A percentile compares a stretch with the other conserved stretches of the same genome.
These are phyloP conservation scores for Triplophysa dalaica DNA, from an alignment of 2,113 vertebrate species.

Conservation along the genomic window DNA sequence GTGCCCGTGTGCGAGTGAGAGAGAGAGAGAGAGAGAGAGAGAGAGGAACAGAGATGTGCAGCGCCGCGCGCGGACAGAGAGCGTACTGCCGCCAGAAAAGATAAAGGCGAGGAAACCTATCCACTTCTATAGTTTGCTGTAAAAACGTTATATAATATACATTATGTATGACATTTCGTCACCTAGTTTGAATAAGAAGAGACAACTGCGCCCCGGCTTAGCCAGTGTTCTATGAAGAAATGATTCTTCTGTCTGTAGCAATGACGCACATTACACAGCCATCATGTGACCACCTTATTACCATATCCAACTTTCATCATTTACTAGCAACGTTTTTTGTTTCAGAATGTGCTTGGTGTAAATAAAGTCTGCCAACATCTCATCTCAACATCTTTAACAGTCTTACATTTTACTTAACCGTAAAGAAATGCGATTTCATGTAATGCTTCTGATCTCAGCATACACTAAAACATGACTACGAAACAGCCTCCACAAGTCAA, in stretches of 20 bases:
- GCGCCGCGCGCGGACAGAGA: conserved; percentile 74
- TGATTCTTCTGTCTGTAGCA: neutral
- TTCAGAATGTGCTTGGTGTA: neutral
- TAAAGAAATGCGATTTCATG: neutral
- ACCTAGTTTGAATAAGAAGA: neutral
- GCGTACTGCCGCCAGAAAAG: conserved; percentile 60
- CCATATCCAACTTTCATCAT: too few relatives aligned
- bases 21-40: conserved; percentile 27
- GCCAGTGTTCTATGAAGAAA: neutral
- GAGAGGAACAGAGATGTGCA: conserved; percentile 63
- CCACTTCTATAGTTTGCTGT: neutral
- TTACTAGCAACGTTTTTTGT: neutral
- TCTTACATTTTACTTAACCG: too few relatives aligned
- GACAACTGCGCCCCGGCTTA: neutral
- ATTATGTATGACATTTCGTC: neutral
- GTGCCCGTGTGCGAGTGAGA: conserved; percentile 59
- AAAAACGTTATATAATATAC: neutral
- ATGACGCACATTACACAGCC: neutral
- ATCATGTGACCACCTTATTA: too few relatives aligned
- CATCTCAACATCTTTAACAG: too few relatives aligned
- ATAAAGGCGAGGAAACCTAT: conserved; percentile 31
- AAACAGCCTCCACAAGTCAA: conserved; percentile 9
- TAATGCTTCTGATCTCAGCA: neutral
- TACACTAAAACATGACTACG: neutral
- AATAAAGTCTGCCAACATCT: neutral